Percentiles rank a stretch among this genome's conserved stretches.
phyloP scores from a whole-genome alignment of 2,113 vertebrate species.

The Rynchops niger region DNA sequence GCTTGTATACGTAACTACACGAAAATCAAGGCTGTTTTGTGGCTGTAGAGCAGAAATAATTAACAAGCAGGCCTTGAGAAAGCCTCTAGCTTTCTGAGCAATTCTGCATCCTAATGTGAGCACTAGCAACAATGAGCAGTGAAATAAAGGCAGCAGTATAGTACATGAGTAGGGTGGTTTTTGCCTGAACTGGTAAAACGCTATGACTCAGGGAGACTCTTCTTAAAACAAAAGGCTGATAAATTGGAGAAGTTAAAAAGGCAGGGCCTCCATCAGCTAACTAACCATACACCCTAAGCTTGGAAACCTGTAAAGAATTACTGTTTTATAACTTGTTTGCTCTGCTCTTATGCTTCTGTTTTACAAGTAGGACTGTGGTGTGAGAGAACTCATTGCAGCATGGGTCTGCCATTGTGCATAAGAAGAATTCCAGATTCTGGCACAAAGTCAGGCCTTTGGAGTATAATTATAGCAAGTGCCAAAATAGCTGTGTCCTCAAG shows the following conservation, averaged over 20 bases:
- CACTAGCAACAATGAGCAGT: background rate
- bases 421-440: background rate
- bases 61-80: background rate
- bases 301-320: background rate
- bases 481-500: background rate
- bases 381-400: background rate
- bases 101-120: background rate
- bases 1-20: background rate
- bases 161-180: background rate
- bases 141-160: background rate
- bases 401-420: background rate
- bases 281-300: background rate
- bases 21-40: background rate
- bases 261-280: background rate
- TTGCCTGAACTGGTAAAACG: background rate
- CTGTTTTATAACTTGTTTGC: background rate
- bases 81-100: background rate
- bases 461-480: background rate
- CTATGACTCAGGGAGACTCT: background rate
- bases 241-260: background rate
- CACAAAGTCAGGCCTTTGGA: background rate
- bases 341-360: background rate
- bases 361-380: background rate
- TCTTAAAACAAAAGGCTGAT: background rate
- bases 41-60: background rate